Conservation (phyloP, 2,113 vertebrate species). For the Otis tarda region DNA sequence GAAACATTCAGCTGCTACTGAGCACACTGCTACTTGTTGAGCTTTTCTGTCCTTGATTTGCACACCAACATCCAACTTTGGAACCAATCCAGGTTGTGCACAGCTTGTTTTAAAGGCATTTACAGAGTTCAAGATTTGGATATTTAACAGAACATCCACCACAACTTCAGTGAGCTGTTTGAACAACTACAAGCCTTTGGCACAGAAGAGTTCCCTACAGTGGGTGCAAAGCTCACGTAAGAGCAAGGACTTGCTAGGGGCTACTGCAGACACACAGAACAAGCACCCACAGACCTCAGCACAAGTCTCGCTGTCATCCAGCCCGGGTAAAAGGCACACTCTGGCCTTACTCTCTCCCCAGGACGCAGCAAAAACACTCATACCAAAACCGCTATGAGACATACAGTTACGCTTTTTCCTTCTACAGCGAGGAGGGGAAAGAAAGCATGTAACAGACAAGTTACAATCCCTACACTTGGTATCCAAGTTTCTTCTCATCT, state of each 20-base stretch:
- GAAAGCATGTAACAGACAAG: not conserved
- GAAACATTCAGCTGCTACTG: not conserved
- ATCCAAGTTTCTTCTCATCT: not conserved
- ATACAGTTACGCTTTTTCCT: not conserved
- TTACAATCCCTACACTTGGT: not conserved
- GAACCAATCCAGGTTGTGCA: not conserved
- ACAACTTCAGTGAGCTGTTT: not conserved
- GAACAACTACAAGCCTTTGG: not conserved
- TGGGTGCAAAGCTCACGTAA: not conserved
- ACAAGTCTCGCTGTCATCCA: not conserved
- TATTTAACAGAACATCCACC: not conserved
- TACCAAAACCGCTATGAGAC: not conserved
- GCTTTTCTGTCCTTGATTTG: not conserved
- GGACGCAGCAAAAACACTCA: not conserved
- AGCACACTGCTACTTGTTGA: not conserved
- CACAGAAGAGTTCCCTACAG: not conserved
- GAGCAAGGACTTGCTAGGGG: not conserved
- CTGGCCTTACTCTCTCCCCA: not conserved
- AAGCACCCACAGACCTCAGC: not conserved
- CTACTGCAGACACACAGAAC: not conserved
- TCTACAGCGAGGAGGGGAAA: fast-evolving
- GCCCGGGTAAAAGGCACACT: not conserved
- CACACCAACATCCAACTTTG: not conserved
- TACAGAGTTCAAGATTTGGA: not conserved
- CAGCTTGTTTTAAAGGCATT: fast-evolving